phyloP scores from a whole-genome alignment of 2,888 invertebrate species.

The Suillia variegata region DNA sequence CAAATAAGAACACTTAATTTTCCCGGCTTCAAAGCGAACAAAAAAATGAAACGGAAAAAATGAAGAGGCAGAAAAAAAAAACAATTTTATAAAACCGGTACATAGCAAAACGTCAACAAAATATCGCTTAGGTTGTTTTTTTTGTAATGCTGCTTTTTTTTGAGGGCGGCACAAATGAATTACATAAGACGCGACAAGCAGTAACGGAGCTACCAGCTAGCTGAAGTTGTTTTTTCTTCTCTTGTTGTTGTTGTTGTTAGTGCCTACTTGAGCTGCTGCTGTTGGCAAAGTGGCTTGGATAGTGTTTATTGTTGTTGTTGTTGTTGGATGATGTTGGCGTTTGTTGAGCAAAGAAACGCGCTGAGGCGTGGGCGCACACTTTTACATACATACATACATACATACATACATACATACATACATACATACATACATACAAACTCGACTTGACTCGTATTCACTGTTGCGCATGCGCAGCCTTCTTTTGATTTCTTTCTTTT shows the following conservation, averaged over 20 bases:
- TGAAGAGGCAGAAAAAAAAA: not conserved
- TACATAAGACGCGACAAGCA: constrained; percentile 8
- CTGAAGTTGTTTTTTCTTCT: constrained; percentile 33
- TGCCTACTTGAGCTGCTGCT: not conserved
- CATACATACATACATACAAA: too few relatives aligned
- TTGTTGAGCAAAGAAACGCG: constrained; percentile 7
- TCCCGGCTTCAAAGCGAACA: too few relatives aligned
- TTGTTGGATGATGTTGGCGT: not conserved
- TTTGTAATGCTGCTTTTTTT: not conserved
- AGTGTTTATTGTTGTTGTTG: constrained; percentile 10
- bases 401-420: too few relatives aligned
- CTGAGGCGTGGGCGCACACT: constrained; percentile 13
- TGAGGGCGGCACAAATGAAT: constrained; percentile 11
- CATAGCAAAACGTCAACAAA: not conserved
- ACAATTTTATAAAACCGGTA: not conserved
- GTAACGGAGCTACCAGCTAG: too few relatives aligned
- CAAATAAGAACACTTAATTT: too few relatives aligned
- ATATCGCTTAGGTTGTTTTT: too few relatives aligned
- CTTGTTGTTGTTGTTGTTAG: constrained; percentile 15
- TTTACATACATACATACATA: not conserved
- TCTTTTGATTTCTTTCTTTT: not conserved
- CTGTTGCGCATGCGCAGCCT: not conserved
- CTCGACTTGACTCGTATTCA: not conserved
- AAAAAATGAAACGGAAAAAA: too few relatives aligned
- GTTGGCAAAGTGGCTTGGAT: not conserved